phyloP scores from a whole-genome alignment of 2,113 vertebrate species.

The Sylvietta virens region DNA sequence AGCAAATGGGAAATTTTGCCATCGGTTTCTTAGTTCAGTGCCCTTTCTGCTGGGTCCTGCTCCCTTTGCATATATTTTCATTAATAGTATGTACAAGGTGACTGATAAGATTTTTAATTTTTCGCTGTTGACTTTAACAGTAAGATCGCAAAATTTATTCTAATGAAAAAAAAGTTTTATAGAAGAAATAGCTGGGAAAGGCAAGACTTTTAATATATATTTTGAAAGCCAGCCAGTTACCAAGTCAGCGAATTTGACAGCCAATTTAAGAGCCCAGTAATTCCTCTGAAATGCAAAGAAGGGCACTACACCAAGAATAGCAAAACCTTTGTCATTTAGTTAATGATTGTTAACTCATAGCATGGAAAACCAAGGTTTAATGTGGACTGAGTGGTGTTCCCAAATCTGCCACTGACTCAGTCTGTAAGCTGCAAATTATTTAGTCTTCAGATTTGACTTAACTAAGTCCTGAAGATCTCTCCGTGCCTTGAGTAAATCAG shows the following conservation, averaged over 20 bases:
- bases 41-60: background rate
- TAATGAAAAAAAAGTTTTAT: background rate
- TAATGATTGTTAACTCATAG: background rate
- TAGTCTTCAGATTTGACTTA: background rate
- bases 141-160: background rate
- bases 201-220: slow-evolving; percentile 26
- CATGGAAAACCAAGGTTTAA: background rate
- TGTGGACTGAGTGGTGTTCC: background rate
- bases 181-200: background rate
- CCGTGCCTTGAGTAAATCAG: background rate
- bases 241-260: slow-evolving; percentile 34
- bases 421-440: background rate
- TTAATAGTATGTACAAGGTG: background rate
- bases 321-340: slow-evolving; percentile 33
- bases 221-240: slow-evolving; percentile 48
- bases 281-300: slow-evolving; percentile 36
- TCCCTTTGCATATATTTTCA: background rate
- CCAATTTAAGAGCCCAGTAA: slow-evolving; percentile 11
- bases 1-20: background rate
- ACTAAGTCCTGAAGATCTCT: background rate
- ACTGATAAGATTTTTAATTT: background rate
- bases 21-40: background rate
- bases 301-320: background rate
- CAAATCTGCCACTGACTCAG: background rate
- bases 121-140: background rate